Conservation (phyloP, 1,140 invertebrate genomes). For the Drosophila melanica region DNA sequence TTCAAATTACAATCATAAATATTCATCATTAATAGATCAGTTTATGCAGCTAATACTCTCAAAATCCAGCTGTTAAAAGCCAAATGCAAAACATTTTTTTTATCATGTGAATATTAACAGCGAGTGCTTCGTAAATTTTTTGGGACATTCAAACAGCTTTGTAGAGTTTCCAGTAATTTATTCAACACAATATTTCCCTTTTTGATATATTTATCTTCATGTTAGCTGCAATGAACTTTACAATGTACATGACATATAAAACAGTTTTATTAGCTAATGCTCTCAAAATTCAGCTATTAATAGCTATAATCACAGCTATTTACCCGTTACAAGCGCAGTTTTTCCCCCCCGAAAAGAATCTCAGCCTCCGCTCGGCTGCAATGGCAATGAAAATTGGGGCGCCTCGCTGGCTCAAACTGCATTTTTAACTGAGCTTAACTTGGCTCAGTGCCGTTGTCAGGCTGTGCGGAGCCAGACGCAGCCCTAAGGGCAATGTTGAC, state of each 20-base stretch:
- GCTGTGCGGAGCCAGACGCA: slow-evolving; percentile 35
- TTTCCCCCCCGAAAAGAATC: not conserved
- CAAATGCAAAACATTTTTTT: not conserved
- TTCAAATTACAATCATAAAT: not conserved
- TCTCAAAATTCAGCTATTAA: not conserved
- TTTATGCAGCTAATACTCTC: not conserved
- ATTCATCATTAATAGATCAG: not conserved
- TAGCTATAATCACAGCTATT: not conserved
- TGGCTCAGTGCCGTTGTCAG: slow-evolving; percentile 6
- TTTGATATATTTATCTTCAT: too few relatives aligned
- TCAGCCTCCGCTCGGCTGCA: slow-evolving; percentile 3
- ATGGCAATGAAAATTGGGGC: slow-evolving; percentile 44
- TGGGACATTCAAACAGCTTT: too few relatives aligned
- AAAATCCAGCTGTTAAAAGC: not conserved
- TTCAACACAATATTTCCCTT: too few relatives aligned
- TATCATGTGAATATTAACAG: not conserved
- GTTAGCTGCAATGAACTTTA: too few relatives aligned
- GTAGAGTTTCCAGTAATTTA: too few relatives aligned
- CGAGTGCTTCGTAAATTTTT: not conserved
- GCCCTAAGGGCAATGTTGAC: slow-evolving; percentile 44
- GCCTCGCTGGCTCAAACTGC: slow-evolving; percentile 46
- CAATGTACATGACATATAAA: too few relatives aligned
- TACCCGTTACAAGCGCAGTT: not conserved
- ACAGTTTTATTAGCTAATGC: not conserved
- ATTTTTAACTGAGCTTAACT: slow-evolving; percentile 27